These are phyloP conservation scores for Fistularia commersonii DNA, from an alignment of 2,797 vertebrate species.

Conservation along the genomic window DNA sequence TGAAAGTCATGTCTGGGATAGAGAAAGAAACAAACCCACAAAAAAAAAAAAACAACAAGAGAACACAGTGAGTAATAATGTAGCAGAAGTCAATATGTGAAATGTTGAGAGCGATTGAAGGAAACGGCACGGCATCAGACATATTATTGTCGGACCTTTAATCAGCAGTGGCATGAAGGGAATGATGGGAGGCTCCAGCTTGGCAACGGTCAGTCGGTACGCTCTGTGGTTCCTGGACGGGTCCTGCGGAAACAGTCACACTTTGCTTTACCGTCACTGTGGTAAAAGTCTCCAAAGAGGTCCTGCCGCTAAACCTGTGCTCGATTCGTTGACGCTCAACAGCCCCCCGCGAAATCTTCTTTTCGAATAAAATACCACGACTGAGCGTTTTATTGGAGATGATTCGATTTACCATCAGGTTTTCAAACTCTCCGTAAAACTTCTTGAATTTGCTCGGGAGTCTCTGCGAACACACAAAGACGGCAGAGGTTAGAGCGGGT, in stretches of 20 bases:
- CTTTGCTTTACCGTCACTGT: conserved; percentile 35
- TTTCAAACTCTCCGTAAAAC: conserved; percentile 97
- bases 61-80: no score
- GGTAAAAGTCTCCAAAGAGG: no score
- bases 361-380: no score
- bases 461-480: conserved; percentile 79
- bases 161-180: conserved; percentile 98
- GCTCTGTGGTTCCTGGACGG: conserved; percentile 96
- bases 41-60: not conserved
- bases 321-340: no score
- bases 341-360: no score
- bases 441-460: conserved; percentile 98
- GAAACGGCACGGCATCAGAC: no score
- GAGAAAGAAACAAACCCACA: not conserved
- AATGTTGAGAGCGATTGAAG: no score
- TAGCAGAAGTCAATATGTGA: no score
- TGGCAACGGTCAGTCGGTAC: conserved; percentile 90
- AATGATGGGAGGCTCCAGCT: conserved; percentile 93
- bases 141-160: conserved; percentile 83
- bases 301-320: no score
- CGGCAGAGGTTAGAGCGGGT: not conserved
- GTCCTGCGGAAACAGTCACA: conserved; percentile 80
- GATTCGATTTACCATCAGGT: conserved; percentile 87
- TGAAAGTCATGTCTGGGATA: conserved; percentile 93
- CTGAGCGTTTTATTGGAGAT: not conserved